Percentiles rank a stretch among this genome's conserved stretches.
Conservation (phyloP, 92 coral and sea anemone genomes). For the Diadumene lineata region DNA sequence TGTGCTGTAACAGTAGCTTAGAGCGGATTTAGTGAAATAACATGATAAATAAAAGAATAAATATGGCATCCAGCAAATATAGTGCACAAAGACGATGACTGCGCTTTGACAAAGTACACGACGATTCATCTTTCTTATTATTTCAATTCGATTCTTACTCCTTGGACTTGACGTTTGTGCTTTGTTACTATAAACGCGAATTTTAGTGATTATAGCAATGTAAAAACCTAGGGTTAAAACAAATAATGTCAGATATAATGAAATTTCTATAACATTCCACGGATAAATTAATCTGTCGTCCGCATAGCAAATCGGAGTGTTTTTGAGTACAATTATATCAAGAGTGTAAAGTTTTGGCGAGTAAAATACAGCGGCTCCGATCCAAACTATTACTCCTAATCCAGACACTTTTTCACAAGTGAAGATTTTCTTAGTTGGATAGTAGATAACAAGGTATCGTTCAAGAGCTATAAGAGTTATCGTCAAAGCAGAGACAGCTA, state of each 20-base stretch:
- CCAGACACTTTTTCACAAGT: constrained; percentile 3
- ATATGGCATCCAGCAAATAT: constrained; percentile 39
- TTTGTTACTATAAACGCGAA: constrained; percentile 11
- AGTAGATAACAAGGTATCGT: constrained; percentile 28
- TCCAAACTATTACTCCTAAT: constrained; percentile 9
- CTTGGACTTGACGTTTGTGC: not conserved
- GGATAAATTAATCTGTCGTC: not conserved
- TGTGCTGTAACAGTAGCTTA: constrained; percentile 1
- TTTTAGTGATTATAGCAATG: constrained; percentile 24
- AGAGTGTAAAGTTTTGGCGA: constrained; percentile 25
- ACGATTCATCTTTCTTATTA: constrained; percentile 18
- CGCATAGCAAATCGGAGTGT: not conserved
- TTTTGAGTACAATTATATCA: not conserved
- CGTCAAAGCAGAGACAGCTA: constrained; percentile 28
- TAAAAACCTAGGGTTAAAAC: constrained; percentile 7
- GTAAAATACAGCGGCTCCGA: constrained; percentile 17
- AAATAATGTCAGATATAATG: constrained; percentile 1
- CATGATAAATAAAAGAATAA: constrained; percentile 21
- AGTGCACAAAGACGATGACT: constrained; percentile 23
- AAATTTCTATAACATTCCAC: constrained; percentile 19
- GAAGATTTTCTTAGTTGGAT: constrained; percentile 26
- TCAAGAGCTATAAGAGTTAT: constrained; percentile 27
- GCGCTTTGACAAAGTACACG: constrained; percentile 37
- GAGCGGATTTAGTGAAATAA: not conserved
- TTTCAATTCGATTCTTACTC: not conserved